Evolutionary conservation across 2,797 vertebrate genomes (phyloP), one percentile per base, ranked within the genome.

Genomic region (Darevskia mixta): DNA sequence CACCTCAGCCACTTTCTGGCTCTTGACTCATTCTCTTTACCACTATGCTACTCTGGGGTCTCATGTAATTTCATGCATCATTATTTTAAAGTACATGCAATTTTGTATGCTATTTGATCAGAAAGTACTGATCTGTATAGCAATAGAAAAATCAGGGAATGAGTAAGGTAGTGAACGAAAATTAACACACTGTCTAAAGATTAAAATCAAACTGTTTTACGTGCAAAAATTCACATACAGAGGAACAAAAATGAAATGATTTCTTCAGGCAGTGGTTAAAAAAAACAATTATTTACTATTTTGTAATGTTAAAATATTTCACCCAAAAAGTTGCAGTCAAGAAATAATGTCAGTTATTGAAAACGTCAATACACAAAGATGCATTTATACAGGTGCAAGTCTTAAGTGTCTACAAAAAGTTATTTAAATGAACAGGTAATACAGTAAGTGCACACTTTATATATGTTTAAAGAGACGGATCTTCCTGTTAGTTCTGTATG

Each of bases 401-500:
- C 97, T 98, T 97, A 97, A 18, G 97, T 97, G 97, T 96, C 96
- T 97, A 95, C 95, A 97, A 97, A 97, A 97, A 97, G 95, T 95
- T 97, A 96, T 95, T 96, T 96, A 95, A 97, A 96, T 98, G 96
- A 96, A 93, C 97, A 96, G 97, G 96, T 98, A 98, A 86, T 97
- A 99, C 98, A 98, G 98, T 98, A 98, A 98, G 97, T 98, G 98
- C 98, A 99, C 98, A 97, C 97, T 97, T 96, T 91, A 89, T 95
- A 89, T 95, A 95, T 90, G 95, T 97, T 97, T 97, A 96, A 96
- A 97, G 97, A 98, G 97, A 97, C 95, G 97, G 96, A 95, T 95
- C 89, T 93, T 96, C 96, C 96, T 91, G 93, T 97, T 96, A 97
- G 97, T 97, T 97, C 96, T 90, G 91, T 96, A 94, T 96, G 91